Evolutionary conservation across 2,888 invertebrate genomes (phyloP).

Genomic region (Megastigmus dorsalis): DNA sequence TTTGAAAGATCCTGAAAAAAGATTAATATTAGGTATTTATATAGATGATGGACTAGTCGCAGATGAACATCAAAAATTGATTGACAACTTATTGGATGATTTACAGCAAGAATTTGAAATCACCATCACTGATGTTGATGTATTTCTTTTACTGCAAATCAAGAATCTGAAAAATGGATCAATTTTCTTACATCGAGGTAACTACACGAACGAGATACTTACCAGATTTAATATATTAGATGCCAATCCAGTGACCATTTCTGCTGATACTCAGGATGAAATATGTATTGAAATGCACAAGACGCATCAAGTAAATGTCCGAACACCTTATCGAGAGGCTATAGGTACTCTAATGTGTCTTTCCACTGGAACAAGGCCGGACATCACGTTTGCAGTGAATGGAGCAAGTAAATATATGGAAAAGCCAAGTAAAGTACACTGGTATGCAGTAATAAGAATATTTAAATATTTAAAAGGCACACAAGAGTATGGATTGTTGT

Average conservation of each 20-base stretch:
- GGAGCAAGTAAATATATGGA: constrained; percentile 28
- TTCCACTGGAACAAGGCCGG: constrained; percentile 37
- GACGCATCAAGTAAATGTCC: constrained; percentile 5
- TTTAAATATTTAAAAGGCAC: constrained; percentile 42
- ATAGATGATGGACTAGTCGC: constrained; percentile 42
- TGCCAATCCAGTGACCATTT: constrained; percentile 56
- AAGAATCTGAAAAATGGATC: constrained; percentile 18
- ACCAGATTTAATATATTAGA: constrained; percentile 54
- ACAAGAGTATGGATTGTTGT: background rate
- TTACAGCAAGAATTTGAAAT: background rate
- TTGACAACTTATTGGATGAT: background rate
- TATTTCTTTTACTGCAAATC: constrained; percentile 41
- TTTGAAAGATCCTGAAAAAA: background rate
- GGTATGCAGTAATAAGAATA: constrained; percentile 46
- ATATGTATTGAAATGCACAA: constrained; percentile 5
- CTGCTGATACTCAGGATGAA: constrained; percentile 46
- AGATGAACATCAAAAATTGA: background rate
- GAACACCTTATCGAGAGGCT: constrained; percentile 37
- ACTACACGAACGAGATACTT: constrained; percentile 39
- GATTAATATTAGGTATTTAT: constrained; percentile 20
- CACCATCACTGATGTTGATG: background rate
- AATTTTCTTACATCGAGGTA: constrained; percentile 50
- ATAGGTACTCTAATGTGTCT: constrained; percentile 52
- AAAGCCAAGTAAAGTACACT: constrained; percentile 33
- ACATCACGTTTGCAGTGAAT: constrained; percentile 44